Percentiles rank a stretch among this genome's conserved stretches.
phyloP scores from a whole-genome alignment of 2,797 vertebrate species.

The Poecile montanus region DNA sequence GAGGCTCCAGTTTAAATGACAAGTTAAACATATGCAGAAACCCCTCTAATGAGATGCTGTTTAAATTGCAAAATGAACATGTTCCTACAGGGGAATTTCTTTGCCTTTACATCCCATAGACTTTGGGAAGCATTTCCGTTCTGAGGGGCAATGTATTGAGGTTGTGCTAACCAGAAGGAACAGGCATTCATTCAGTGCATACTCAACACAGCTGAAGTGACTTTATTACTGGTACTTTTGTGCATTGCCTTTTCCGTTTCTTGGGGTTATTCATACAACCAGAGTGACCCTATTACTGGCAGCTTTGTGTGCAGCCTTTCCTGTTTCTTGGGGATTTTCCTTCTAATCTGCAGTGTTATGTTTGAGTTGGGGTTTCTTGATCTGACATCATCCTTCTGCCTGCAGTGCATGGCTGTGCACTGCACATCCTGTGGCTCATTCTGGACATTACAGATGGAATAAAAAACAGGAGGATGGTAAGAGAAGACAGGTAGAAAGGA shows the following conservation, averaged over 20 bases:
- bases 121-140: not conserved
- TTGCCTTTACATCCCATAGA: not conserved
- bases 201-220: slow-evolving; percentile 25
- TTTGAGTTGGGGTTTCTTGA: not conserved
- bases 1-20: not conserved
- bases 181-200: not conserved
- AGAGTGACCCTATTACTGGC: slow-evolving; percentile 6
- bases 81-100: not conserved
- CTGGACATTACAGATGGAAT: not conserved
- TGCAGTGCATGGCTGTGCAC: not conserved
- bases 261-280: slow-evolving; percentile 20
- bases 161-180: not conserved
- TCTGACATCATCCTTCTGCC: slow-evolving; percentile 7
- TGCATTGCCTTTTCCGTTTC: slow-evolving; percentile 42
- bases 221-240: slow-evolving; percentile 22
- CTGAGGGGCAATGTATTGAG: not conserved
- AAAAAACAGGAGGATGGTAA: not conserved
- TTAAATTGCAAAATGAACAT: not conserved
- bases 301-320: slow-evolving; percentile 46
- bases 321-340: slow-evolving; percentile 57
- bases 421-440: not conserved
- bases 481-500: not conserved
- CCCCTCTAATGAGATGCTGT: not conserved
- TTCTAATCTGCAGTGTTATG: not conserved
- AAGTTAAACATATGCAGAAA: not conserved